Percentiles rank a stretch among this genome's conserved stretches.
Conservation (phyloP, 2,888 invertebrate species). For the Lycophotia porphyrea region DNA sequence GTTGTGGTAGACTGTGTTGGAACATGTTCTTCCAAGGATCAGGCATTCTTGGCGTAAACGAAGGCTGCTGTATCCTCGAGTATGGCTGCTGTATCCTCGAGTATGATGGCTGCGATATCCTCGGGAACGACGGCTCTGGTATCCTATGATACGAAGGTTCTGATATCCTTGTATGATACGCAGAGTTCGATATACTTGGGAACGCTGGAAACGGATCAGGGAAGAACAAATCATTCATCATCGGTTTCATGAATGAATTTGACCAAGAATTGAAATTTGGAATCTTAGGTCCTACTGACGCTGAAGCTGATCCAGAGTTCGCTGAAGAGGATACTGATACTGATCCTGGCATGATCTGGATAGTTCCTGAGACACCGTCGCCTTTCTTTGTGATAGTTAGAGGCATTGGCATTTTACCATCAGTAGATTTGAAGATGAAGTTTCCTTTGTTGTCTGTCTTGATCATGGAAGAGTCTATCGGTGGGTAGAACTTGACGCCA, state of each 20-base stretch:
- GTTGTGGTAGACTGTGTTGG: slow-evolving; percentile 65
- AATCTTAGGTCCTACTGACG: slow-evolving; percentile 40
- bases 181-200: slow-evolving; percentile 65
- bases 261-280: slow-evolving; percentile 61
- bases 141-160: slow-evolving; percentile 69
- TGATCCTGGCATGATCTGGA: slow-evolving; percentile 77
- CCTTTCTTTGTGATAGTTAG: slow-evolving; percentile 73
- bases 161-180: slow-evolving; percentile 47
- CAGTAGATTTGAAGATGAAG: slow-evolving; percentile 56
- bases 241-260: slow-evolving; percentile 58
- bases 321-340: slow-evolving; percentile 77
- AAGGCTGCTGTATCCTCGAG: slow-evolving; percentile 60
- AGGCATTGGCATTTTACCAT: slow-evolving; percentile 66
- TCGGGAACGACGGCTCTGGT: slow-evolving; percentile 32
- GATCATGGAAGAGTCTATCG: slow-evolving; percentile 59
- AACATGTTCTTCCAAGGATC: slow-evolving; percentile 68
- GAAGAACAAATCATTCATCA: slow-evolving; percentile 61
- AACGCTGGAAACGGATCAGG: slow-evolving; percentile 65
- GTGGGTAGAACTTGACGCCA: slow-evolving; percentile 76
- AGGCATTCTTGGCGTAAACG: slow-evolving; percentile 66
- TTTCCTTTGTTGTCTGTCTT: slow-evolving; percentile 62
- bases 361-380: slow-evolving; percentile 75
- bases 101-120: slow-evolving; percentile 66
- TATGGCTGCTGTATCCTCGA: slow-evolving; percentile 62
- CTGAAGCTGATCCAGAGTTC: slow-evolving; percentile 67